Percentiles rank a stretch among this genome's conserved stretches.
Evolutionary conservation across 2,888 invertebrate genomes (phyloP).

Genomic region (Polydrusus pterygomalis): DNA sequence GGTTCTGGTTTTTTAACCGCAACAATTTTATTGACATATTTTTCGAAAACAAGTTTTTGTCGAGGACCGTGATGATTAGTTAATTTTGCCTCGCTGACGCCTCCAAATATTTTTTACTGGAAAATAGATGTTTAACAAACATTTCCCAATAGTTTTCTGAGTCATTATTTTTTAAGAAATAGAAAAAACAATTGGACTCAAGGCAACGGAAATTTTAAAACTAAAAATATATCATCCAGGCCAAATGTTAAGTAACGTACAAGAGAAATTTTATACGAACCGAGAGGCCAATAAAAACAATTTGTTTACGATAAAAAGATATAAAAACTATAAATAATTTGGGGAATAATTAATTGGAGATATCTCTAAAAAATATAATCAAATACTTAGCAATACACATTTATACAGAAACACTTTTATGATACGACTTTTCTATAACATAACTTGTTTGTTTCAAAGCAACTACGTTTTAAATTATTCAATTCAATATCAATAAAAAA

Average conservation of each 20-base stretch:
- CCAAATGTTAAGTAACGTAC: slow-evolving; percentile 29
- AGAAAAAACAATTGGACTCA: slow-evolving; percentile 45
- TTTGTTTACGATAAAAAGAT: slow-evolving; percentile 9
- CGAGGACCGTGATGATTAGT: slow-evolving; percentile 18
- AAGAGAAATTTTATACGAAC: slow-evolving; percentile 14
- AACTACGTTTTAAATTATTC: slow-evolving; percentile 32
- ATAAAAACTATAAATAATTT: slow-evolving; percentile 21
- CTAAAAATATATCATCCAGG: slow-evolving; percentile 35
- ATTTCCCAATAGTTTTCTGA: slow-evolving; percentile 44
- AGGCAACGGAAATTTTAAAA: slow-evolving; percentile 40
- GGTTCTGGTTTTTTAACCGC: slow-evolving; percentile 21
- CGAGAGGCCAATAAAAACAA: slow-evolving; percentile 4
- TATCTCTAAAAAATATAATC: slow-evolving; percentile 9
- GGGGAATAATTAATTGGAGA: slow-evolving; percentile 1
- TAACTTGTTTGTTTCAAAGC: slow-evolving; percentile 27
- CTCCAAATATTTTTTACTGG: slow-evolving; percentile 46
- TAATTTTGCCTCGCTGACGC: slow-evolving; percentile 47
- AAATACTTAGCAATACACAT: not conserved
- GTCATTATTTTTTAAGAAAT: slow-evolving; percentile 49
- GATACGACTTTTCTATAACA: slow-evolving; percentile 8
- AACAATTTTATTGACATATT: slow-evolving; percentile 26
- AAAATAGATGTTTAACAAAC: slow-evolving; percentile 41
- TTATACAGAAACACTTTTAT: slow-evolving; percentile 3
- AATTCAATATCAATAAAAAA: slow-evolving; percentile 40
- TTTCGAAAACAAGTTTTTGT: slow-evolving; percentile 39